A percentile compares a stretch with the other conserved stretches of the same genome.
phyloP scores from a whole-genome alignment of 2,888 invertebrate genomes.

The Tricholauxania praeusta region DNA sequence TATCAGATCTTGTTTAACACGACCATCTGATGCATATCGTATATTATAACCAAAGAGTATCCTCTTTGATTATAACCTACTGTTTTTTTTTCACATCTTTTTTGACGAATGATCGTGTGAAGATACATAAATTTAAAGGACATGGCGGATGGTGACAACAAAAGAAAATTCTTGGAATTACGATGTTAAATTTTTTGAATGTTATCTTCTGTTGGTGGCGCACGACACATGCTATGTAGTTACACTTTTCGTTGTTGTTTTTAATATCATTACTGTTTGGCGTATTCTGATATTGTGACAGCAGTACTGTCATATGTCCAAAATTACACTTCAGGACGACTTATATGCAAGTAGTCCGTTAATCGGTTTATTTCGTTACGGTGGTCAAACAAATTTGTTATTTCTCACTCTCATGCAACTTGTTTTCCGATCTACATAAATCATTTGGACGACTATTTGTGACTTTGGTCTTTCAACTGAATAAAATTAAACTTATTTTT shows the following conservation, averaged over 20 bases:
- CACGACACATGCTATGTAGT: constrained; percentile 23
- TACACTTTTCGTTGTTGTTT: background rate
- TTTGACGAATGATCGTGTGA: constrained; percentile 43
- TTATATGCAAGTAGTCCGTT: constrained; percentile 1
- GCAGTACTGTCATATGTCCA: constrained; percentile 39
- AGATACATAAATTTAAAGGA: constrained; percentile 40
- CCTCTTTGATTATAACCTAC: too few relatives aligned
- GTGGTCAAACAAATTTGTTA: constrained; percentile 59
- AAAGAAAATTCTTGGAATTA: constrained; percentile 35
- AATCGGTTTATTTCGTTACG: constrained; percentile 55
- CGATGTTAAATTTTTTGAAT: constrained; percentile 10
- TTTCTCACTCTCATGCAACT: too few relatives aligned
- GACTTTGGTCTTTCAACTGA: too few relatives aligned
- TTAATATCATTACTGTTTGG: background rate
- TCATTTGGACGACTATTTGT: too few relatives aligned
- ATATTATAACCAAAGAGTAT: too few relatives aligned
- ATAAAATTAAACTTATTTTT: too few relatives aligned
- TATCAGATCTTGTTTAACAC: constrained; percentile 29
- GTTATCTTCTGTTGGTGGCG: background rate
- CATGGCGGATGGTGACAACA: constrained; percentile 8
- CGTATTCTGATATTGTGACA: background rate
- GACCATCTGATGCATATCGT: constrained; percentile 9
- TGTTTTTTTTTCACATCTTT: background rate
- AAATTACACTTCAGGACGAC: constrained; percentile 27
- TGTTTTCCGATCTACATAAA: too few relatives aligned